Base-by-base conservation (phyloP, 2,797 vertebrate species). In the Trachops cirrhosus region DNA sequence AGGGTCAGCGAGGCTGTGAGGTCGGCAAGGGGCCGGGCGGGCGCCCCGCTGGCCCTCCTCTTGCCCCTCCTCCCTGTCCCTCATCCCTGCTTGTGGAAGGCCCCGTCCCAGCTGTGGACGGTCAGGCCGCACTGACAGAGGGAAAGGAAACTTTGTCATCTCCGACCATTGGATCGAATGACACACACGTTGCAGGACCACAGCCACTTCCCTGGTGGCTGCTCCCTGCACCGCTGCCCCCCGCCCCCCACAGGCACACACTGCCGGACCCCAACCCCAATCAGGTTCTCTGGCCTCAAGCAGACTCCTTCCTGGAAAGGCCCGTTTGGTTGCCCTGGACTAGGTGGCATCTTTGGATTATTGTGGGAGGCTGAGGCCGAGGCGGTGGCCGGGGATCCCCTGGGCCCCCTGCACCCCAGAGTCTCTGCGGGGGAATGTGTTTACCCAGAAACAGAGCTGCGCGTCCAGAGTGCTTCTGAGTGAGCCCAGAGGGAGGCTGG, bases 71-170 rank as follows among this genome's bases (percentile, higher is more conserved):
- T 48, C 18, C 64, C 34, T 2, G 14, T 12, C 19, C 2, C 0
- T 0, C 18, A 71, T 50, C 34, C 2, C 73, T 44, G 19, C n/a
- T 50, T 5, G 29, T 46, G 46, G 8, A 29, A 26, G 46, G 75
- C 71, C 6, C 8, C 1, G 52, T 67, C 16, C 74, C 11, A 29
- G 44, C 32, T 3, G 9, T 3, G 44, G 15, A 34, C 1, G 15
- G 7, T 48, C 19, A 32, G 82, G 34, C 39, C 29, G 46, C 44
- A 0, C 1, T 6, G 14, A 18, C 26, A 11, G 85, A 24, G 11
- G 6, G 0, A 3, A 57, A n/a, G 59, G 32, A 32, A 75, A 1
- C 7, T 34, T 44, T 0, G 0, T 62, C 68, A 16, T 52, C 68
- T 26, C 2, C 10, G 26, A 22, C 50, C 26, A 4, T 2, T 39